phyloP scores from a whole-genome alignment of 2,113 vertebrate genomes.

The Campylorhamphus procurvoides region DNA sequence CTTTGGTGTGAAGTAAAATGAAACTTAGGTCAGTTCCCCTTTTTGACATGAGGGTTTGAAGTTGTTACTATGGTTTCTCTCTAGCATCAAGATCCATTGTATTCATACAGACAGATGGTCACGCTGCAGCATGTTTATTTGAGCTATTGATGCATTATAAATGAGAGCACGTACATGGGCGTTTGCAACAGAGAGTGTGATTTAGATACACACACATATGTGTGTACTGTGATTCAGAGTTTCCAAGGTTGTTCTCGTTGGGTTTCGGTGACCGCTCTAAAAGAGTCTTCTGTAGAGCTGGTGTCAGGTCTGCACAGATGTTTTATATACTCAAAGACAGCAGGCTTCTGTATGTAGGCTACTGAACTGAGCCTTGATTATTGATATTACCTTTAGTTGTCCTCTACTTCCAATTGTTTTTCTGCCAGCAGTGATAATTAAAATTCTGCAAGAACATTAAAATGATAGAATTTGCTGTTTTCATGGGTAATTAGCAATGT shows the following conservation, averaged over 20 bases:
- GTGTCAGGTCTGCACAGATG: background rate
- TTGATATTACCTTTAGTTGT: background rate
- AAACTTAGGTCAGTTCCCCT: background rate
- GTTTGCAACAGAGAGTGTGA: background rate
- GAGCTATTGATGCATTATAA: background rate
- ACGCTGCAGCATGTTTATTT: background rate
- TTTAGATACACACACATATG: background rate
- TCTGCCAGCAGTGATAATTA: background rate
- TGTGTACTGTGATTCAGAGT: background rate
- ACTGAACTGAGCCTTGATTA: background rate
- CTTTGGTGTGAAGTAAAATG: background rate
- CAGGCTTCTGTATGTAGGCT: background rate
- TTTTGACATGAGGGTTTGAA: background rate
- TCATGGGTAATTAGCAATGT: background rate
- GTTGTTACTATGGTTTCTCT: background rate
- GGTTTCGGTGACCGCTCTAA: background rate
- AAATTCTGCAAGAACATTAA: background rate
- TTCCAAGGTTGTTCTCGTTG: background rate
- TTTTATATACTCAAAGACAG: background rate
- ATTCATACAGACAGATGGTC: background rate
- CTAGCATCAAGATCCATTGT: background rate
- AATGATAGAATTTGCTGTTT: background rate
- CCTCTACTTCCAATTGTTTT: background rate
- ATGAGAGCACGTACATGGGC: background rate
- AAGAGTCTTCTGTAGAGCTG: background rate